phyloP scores from a whole-genome alignment of 2,888 invertebrate genomes.

The Pomacea canaliculata region DNA sequence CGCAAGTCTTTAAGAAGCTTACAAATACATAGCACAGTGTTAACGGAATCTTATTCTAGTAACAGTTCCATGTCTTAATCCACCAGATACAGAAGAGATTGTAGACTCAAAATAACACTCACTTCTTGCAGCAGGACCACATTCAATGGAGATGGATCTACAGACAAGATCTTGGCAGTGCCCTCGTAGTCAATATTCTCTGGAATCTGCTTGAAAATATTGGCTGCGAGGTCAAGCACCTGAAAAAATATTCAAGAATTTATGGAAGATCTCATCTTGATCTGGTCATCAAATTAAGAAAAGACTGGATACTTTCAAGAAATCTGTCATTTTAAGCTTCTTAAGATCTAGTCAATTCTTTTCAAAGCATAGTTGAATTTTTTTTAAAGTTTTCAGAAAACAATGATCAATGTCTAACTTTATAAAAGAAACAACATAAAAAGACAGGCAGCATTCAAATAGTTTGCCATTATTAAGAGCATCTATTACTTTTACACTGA shows the following conservation, averaged over 20 bases:
- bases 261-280: too few species aligned
- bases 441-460: too few species aligned
- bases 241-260: constrained; percentile 49
- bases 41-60: too few species aligned
- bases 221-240: constrained; percentile 78
- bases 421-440: too few species aligned
- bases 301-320: not conserved
- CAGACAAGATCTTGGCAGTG: constrained; percentile 81
- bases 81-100: too few species aligned
- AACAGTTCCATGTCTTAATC: too few species aligned
- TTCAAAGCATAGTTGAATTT: not conserved
- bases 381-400: too few species aligned
- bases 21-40: too few species aligned
- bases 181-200: constrained; percentile 81
- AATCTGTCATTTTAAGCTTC: not conserved
- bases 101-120: not conserved
- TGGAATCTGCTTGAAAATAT: constrained; percentile 82
- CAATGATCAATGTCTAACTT: too few species aligned
- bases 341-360: not conserved
- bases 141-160: constrained; percentile 82
- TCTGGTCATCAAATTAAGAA: not conserved
- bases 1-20: too few species aligned
- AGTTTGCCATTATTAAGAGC: too few species aligned
- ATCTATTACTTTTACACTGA: too few species aligned
- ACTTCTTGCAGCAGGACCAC: constrained; percentile 89